phyloP scores from a whole-genome alignment of 2,113 vertebrate genomes.

The Saccopteryx leptura region DNA sequence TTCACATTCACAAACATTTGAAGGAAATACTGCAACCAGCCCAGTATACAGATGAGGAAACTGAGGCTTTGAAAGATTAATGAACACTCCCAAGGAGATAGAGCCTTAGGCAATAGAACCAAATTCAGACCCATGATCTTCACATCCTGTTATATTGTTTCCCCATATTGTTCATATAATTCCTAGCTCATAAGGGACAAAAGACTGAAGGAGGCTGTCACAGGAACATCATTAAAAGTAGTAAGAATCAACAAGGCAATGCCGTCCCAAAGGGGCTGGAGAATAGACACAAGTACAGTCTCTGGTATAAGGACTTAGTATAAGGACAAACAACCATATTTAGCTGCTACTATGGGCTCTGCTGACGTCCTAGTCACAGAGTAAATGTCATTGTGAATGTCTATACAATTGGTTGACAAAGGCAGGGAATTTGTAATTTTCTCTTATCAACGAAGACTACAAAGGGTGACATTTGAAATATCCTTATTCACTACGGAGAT shows the following conservation, averaged over 20 bases:
- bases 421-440: neutral
- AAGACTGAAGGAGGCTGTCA: neutral
- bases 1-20: neutral
- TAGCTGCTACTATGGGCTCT: neutral
- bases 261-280: neutral
- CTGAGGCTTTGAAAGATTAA: neutral
- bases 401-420: neutral
- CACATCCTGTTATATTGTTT: neutral
- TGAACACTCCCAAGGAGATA: neutral
- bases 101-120: neutral
- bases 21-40: neutral
- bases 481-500: neutral
- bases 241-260: neutral
- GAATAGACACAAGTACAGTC: neutral
- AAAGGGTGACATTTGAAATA: neutral
- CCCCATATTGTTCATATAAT: neutral
- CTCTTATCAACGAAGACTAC: neutral
- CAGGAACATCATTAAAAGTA: neutral
- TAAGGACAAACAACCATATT: neutral
- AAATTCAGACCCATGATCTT: constrained; percentile 5
- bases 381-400: neutral
- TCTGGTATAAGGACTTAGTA: neutral
- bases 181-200: neutral
- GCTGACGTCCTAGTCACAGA: neutral
- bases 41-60: neutral